Evolutionary conservation across 1,140 invertebrate genomes (phyloP).

Genomic region (Magallana angulata): DNA sequence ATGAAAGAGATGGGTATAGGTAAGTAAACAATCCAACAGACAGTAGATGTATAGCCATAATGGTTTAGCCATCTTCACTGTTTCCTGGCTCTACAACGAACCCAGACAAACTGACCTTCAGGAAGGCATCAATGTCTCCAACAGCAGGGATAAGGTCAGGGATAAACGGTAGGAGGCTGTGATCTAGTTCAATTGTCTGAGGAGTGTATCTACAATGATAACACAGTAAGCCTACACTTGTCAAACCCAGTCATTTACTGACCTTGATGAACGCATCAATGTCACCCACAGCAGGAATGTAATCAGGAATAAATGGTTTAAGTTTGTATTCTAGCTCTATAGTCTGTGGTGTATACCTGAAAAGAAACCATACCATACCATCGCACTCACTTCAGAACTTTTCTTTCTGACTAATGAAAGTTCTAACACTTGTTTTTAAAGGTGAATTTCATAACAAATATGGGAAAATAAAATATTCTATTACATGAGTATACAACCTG

Average conservation of each 20-base stretch:
- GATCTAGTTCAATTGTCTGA: conserved; percentile 93
- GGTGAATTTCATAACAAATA: too few relatives aligned
- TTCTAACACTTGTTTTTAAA: too few relatives aligned
- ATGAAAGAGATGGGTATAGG: not conserved
- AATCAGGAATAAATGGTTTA: conserved; percentile 97
- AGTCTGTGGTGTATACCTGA: conserved; percentile 93
- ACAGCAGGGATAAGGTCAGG: conserved; percentile 98
- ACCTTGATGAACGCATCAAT: conserved; percentile 98
- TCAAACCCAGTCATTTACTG: conserved; percentile 43
- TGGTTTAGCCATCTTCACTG: conserved; percentile 1
- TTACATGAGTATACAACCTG: too few relatives aligned
- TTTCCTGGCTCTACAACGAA: conserved; percentile 30
- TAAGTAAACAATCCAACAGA: not conserved
- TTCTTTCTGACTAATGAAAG: too few relatives aligned
- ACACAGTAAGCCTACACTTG: conserved; percentile 18
- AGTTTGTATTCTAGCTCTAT: conserved; percentile 94
- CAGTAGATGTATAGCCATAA: not conserved
- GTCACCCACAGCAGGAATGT: conserved; percentile 97
- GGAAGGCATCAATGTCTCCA: conserved; percentile 98
- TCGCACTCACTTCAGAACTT: too few relatives aligned
- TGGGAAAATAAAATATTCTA: too few relatives aligned
- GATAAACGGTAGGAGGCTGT: conserved; percentile 95
- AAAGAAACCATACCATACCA: conserved; percentile 58
- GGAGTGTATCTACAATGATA: conserved; percentile 88
- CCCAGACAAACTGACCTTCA: conserved; percentile 84